A percentile compares a stretch with the other conserved stretches of the same genome.
phyloP scores from a whole-genome alignment of 2,888 invertebrate species.

The Leptothorax acervorum region DNA sequence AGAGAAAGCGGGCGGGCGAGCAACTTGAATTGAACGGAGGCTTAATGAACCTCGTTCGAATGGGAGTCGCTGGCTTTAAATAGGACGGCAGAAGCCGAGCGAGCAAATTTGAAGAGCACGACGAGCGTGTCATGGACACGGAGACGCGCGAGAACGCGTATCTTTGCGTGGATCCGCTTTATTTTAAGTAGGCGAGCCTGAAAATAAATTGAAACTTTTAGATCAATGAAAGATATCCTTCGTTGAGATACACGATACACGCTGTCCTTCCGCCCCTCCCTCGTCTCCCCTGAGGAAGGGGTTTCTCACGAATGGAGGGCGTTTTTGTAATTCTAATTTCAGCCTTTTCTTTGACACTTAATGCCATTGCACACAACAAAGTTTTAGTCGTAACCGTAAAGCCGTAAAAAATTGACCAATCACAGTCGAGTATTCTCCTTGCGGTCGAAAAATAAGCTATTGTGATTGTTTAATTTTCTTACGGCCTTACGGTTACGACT shows the following conservation, averaged over 20 bases:
- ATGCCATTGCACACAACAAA: no score
- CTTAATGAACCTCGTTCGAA: slow-evolving; percentile 50
- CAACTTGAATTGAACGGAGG: slow-evolving; percentile 45
- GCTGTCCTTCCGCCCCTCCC: background rate
- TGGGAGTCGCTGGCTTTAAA: slow-evolving; percentile 52
- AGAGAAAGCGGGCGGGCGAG: slow-evolving; percentile 3
- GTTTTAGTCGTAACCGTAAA: no score
- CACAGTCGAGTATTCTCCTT: no score
- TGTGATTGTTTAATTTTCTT: no score
- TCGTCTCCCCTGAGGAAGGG: background rate
- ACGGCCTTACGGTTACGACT: no score
- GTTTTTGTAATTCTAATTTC: slow-evolving; percentile 11
- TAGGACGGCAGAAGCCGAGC: slow-evolving; percentile 44
- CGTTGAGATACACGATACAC: background rate
- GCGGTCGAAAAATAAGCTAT: no score
- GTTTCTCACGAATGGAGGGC: background rate
- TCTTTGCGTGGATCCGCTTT: slow-evolving; percentile 40
- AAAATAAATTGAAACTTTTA: slow-evolving; percentile 36
- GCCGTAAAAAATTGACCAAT: no score
- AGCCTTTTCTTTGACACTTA: background rate
- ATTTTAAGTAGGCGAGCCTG: slow-evolving; percentile 39
- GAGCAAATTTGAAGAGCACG: slow-evolving; percentile 55
- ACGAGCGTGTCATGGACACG: slow-evolving; percentile 52
- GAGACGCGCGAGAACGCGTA: slow-evolving; percentile 35
- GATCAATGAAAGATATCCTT: slow-evolving; percentile 38